Percentiles rank a stretch among this genome's conserved stretches.
Evolutionary conservation across 2,113 vertebrate genomes (phyloP).

Genomic region (Platysteira castanea): DNA sequence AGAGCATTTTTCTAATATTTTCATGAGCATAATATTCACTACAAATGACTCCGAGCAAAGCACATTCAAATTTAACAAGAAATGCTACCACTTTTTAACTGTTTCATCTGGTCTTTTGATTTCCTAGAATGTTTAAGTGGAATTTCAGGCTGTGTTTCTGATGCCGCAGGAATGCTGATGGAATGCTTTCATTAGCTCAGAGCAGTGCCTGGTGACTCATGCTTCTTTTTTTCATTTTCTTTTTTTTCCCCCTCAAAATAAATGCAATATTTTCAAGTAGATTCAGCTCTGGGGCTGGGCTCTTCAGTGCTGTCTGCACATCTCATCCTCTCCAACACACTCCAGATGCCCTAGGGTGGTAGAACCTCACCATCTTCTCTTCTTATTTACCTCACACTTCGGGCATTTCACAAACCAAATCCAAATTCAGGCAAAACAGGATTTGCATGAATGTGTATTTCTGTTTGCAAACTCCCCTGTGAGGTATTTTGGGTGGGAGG

Average conservation of each 20-base stretch:
- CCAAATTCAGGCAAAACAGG: neutral
- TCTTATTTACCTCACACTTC: neutral
- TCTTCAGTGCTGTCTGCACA: neutral
- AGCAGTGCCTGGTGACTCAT: neutral
- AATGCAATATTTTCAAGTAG: neutral
- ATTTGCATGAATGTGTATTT: neutral
- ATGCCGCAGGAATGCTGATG: neutral
- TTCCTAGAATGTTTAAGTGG: neutral
- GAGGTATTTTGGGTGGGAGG: neutral
- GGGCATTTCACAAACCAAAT: neutral
- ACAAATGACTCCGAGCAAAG: neutral
- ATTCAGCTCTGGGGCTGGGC: neutral
- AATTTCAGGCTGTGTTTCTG: slow-evolving; percentile 26
- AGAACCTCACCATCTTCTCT: neutral
- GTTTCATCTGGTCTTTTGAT: neutral
- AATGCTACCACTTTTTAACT: neutral
- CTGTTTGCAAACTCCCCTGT: neutral
- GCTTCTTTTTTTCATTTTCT: neutral
- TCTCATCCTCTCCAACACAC: neutral
- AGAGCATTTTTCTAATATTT: neutral
- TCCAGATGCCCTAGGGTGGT: neutral
- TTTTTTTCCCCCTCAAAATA: neutral
- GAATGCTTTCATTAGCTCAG: slow-evolving; percentile 47
- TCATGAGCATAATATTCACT: neutral
- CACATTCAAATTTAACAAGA: neutral